Base-by-base conservation (phyloP, 2,797 vertebrate species). In the Linurgus olivaceus region DNA sequence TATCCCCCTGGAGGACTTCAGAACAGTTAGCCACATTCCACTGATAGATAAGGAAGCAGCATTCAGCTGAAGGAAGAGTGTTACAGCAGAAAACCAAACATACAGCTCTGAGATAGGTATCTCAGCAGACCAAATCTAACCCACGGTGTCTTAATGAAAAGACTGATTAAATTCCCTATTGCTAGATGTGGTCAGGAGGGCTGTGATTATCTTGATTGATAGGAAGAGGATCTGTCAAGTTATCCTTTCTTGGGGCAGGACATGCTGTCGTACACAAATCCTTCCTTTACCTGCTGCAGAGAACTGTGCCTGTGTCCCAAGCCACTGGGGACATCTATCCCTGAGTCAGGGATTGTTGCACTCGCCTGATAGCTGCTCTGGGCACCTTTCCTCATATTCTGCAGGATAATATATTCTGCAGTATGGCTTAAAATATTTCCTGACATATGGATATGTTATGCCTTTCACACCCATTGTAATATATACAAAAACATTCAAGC, bases 301-400 rank as follows among this genome's bases (percentile, higher is more conserved):
- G 37, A 37, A 31, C 11, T 0, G 10, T 61, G 19, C 4, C n/a
- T 13, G 8, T 35, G 62, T 15, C 20, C 40, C 0, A 0, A 24
- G 17, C 6, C n/a, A 7, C 6, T 11, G 48, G 4, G 17, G 13
- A 68, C 13, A 17, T 35, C 28, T 29, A 11, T 17, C 16, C 35
- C 44, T 20, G 35, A 18, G 21, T 14, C 35, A 58, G 51, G 59
- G 33, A 24, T 79, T 54, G 44, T 13, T 52, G 29, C 17, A 7
- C 9, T 21, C 0, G 0, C 21, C 12, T 7, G 5, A 59, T 7
- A 63, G 18, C 28, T 75, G 12, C 24, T 66, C 66, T 63, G 37
- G 23, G 47, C 21, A 33, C 40, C 8, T 63, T 67, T 25, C 42
- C 33, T 51, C 31, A 47, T 16, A 25, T 47, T 54, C 63, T 66